Base-by-base conservation (phyloP, 2,888 invertebrate genomes). In the Ectropis crepuscularia region DNA sequence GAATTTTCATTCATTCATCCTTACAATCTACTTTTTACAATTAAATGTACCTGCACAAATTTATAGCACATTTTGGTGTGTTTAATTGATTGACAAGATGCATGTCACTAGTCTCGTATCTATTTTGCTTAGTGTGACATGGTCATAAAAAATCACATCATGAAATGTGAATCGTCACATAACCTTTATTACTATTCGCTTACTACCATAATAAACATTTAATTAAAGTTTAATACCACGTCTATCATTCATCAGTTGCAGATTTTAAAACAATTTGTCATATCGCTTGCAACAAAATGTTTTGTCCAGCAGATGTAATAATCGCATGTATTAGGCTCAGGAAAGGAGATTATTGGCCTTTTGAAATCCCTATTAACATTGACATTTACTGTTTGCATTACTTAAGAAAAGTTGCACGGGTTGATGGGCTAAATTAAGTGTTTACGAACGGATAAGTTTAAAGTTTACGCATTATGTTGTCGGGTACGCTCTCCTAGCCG, bases 301-400 rank as follows among this genome's bases (percentile, higher is more conserved):
- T 61, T 53, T 57, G 57, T 65, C 53, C 47, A 11, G 38, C 47
- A 11, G 38, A 53, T 50, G 42, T 61, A 48, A 57, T 57, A 68
- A 70, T 72, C 68, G 57, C 60, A 61, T 67, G 65, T 59, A 70
- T 67, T 63, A 12, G 11, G 51, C 39, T 68, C 61, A 74, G 74
- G 67, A 71, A 72, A 74, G 70, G 76, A 78, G 77, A 81, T 81
- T 76, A 76, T 74, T 74, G 75, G 77, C 66, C 76, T 80, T 82
- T 83, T 79, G 80, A 80, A 83, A 85, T 83, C 71, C 76, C 73
- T 82, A 82, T 86, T 87, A 88, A 82, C 86, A 88, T 86, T 88
- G 87, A 87, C 86, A 87, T 88, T 89, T 79, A 79, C 69, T 72
- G 59, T 71, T 74, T 77, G 83, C 80, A 81, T 86, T 87, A 85